A percentile compares a stretch with the other conserved stretches of the same genome.
phyloP scores from a whole-genome alignment of 2,113 vertebrate genomes.

The Corythornis vintsioides region DNA sequence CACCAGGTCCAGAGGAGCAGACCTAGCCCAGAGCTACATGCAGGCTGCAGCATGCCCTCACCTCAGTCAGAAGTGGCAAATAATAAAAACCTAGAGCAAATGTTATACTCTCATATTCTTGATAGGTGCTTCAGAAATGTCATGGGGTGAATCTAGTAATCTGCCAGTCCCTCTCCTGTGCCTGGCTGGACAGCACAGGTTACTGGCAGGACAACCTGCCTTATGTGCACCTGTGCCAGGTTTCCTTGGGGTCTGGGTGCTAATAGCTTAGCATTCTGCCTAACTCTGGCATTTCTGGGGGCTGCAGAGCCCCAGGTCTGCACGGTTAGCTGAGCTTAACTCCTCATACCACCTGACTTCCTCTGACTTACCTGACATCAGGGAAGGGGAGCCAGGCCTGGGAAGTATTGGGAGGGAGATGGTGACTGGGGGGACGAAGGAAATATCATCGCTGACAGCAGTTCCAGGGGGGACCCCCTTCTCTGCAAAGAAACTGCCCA shows the following conservation, averaged over 20 bases:
- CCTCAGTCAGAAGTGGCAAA: background rate
- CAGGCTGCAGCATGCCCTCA: background rate
- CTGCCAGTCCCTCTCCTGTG: background rate
- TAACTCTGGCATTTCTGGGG: background rate
- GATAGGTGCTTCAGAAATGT: accelerated
- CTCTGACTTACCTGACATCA: no score
- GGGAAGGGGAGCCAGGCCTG: no score
- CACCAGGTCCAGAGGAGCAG: background rate
- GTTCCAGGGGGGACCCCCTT: background rate
- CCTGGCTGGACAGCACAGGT: no score
- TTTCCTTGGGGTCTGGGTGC: background rate
- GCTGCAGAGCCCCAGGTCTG: background rate
- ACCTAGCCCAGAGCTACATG: accelerated
- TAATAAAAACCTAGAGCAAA: conserved; percentile 49
- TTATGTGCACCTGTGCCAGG: background rate
- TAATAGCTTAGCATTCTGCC: accelerated
- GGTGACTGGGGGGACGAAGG: accelerated
- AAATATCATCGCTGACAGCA: background rate
- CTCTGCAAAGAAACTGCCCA: background rate
- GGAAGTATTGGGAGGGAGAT: background rate
- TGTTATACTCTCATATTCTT: background rate
- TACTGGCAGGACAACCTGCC: accelerated
- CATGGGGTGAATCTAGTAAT: background rate
- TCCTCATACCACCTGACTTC: accelerated
- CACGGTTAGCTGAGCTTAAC: background rate